Evolutionary conservation across 2,888 invertebrate genomes (phyloP), one percentile per base, ranked within the genome.

Genomic region (Agrochola macilenta): DNA sequence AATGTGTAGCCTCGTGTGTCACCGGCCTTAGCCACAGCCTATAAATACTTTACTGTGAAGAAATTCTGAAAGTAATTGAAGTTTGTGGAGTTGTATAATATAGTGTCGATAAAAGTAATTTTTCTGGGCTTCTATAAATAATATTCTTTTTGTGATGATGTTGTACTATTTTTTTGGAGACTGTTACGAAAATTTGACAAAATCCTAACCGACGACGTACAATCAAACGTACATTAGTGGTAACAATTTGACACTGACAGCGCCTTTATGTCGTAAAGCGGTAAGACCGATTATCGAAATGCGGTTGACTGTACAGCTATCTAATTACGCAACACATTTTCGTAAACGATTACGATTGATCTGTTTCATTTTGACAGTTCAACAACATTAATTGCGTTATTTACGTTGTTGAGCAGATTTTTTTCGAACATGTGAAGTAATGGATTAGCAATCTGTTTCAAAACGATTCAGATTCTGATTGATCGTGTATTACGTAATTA

Each of bases 1-100:
- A 20, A 82, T 78, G 77, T 84, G 79, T 75, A 69, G 83, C 65
- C 58, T 65, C 65, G 78, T 77, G 70, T 82, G 76, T 43, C 46
- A 61, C 39, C 20, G 49, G 71, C 76, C 75, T 85, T 85, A 80
- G 52, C 43, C 17, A 11, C 17, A 43, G 72, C 52, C 78, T 68
- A 75, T 82, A 81, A 84, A 81, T 84, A 85, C 68, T 75, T 75
- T 85, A 82, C 57, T 39, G 69, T 63, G 61, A 69, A 63, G 17
- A 73, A 66, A 65, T 73, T 73, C 64, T 61, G 66, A 52, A 26
- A 68, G 68, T 71, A 64, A 73, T 64, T 83, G 63, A 43, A 65
- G 71, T 61, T 54, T 17, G 35, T 68, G 23, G 39, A 46, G 66
- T 63, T 81, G 46, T 69, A 60, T 49, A 74, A 12, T 43, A 52